These are phyloP conservation scores for Orgyia antiqua DNA, from an alignment of 2,888 invertebrate genomes.

Conservation along the genomic window DNA sequence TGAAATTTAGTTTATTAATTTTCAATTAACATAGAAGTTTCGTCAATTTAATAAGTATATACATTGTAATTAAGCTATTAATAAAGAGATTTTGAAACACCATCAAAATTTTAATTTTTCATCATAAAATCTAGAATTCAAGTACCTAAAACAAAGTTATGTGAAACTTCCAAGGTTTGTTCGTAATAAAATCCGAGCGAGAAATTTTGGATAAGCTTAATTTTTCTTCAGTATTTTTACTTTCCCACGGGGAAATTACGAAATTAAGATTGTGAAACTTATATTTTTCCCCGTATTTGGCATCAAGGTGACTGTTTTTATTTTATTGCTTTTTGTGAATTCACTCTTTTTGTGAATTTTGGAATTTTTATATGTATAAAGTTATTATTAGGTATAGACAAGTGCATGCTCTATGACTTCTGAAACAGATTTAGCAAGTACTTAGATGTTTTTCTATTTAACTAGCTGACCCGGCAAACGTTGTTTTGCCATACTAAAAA, in stretches of 20 bases:
- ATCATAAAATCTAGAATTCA: conserved; percentile 26
- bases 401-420: too few relatives aligned
- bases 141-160: conserved; percentile 22
- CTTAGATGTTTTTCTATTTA: too few relatives aligned
- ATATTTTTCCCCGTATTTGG: not conserved
- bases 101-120: conserved; percentile 14
- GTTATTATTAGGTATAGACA: too few relatives aligned
- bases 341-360: too few relatives aligned
- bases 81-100: conserved; percentile 13
- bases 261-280: conserved; percentile 6
- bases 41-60: conserved; percentile 3
- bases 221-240: conserved; percentile 20
- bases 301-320: not conserved
- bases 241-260: conserved; percentile 1
- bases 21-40: not conserved
- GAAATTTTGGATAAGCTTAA: conserved; percentile 20
- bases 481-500: too few relatives aligned
- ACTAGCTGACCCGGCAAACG: too few relatives aligned
- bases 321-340: too few relatives aligned
- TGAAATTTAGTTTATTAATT: not conserved
- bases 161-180: conserved; percentile 17
- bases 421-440: too few relatives aligned
- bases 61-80: conserved; percentile 15
- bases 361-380: too few relatives aligned
- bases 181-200: conserved; percentile 20